Base-by-base conservation (phyloP, 2,888 invertebrate species). In the Synergus umbraculus region DNA sequence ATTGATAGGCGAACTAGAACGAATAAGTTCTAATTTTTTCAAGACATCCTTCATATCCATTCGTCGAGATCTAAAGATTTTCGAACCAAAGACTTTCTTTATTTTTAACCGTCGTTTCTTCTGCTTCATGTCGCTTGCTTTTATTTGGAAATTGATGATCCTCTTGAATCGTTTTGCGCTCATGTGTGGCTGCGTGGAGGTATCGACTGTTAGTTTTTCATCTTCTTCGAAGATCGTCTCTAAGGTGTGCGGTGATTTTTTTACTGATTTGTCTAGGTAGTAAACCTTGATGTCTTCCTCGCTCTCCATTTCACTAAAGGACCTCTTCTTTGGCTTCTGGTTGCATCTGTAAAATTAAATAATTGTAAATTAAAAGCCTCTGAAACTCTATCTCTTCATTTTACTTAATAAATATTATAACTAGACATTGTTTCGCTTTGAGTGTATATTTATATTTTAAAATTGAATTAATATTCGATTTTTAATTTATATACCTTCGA, bases 201-300 rank as follows among this genome's bases (percentile, higher is more conserved):
- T 89, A 76, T 93, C 93, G 83, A 89, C 91, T 81, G 86, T 92
- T 67, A 91, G 92, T 37, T 73, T 22, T 82, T 92, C 91, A 86
- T 93, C 94, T 84, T 95, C 95, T 91, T 95, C 95, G 87, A 93
- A 94, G 87, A 95, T 95, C 2, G 95, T 95, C 91, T 95, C 95
- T 85, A 95, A 91, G 80, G 93, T 93, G 86, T 94, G 94, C 76
- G 94, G 92, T 60, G 92, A 84, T 66, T 92, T 92, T 87, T 94
- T 94, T 0, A 94, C 91, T 87, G 92, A 94, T 88, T 94, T 94
- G 85, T 94, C 94, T 60, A 94, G 92, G 88, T 95, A 95, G 84
- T 94, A 92, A 66, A 94, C 93, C 86, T 93, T 93, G 79, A 94
- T 93, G 88, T 89, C 86, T 5, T 83, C 85, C 12, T 89, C 87